Conservation (phyloP, 2,888 invertebrate species). For the Amiota communis region DNA sequence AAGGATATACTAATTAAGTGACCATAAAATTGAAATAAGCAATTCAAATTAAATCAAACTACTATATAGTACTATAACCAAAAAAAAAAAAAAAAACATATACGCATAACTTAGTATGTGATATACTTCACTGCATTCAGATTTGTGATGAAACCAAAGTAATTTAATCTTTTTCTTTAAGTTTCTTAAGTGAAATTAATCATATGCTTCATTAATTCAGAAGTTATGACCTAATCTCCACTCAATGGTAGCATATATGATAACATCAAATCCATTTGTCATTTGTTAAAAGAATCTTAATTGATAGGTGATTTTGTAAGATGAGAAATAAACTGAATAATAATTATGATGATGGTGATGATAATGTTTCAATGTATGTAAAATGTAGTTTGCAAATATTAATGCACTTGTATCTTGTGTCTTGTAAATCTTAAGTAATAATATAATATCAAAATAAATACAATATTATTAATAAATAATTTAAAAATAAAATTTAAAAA, state of each 20-base stretch:
- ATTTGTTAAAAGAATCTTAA: not conserved
- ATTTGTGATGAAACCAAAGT: no score
- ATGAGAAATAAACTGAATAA: constrained; percentile 10
- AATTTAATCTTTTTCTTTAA: no score
- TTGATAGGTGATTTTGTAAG: not conserved
- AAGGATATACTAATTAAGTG: no score
- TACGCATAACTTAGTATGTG: no score
- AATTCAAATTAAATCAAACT: no score
- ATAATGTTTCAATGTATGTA: constrained; percentile 17
- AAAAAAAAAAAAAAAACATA: no score
- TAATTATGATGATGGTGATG: not conserved
- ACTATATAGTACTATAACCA: no score
- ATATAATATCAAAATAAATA: not conserved
- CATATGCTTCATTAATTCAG: no score
- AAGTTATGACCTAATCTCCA: no score
- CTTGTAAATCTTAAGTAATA: constrained; percentile 21
- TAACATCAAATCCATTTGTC: not conserved
- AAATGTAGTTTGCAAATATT: not conserved
- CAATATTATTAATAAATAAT: not conserved
- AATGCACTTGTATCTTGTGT: not conserved
- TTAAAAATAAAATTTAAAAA: constrained; percentile 3
- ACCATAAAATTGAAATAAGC: no score
- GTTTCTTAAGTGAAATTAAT: no score
- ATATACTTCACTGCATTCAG: no score
- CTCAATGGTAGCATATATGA: not conserved